Conservation (phyloP, 2,113 vertebrate genomes). For the Galemys pyrenaicus region DNA sequence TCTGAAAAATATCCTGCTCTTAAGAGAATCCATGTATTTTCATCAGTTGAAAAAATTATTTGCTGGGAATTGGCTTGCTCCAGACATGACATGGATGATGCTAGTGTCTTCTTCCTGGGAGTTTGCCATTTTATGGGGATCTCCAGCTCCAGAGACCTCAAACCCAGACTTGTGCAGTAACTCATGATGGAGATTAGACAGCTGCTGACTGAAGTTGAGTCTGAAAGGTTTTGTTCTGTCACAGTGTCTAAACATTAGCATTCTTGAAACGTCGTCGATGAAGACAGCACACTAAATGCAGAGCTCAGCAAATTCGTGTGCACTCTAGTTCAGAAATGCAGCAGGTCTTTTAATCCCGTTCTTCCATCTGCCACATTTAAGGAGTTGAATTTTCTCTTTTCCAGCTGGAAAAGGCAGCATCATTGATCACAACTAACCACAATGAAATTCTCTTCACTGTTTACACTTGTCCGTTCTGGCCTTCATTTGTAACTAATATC, state of each 20-base stretch:
- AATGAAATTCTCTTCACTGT: not conserved
- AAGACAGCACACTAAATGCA: not conserved
- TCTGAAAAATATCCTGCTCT: not conserved
- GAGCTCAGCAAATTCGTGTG: not conserved
- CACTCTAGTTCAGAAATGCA: not conserved
- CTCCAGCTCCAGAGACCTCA: not conserved
- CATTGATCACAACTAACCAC: not conserved
- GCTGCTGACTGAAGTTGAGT: not conserved
- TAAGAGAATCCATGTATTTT: not conserved
- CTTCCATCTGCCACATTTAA: not conserved
- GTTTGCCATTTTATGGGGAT: not conserved
- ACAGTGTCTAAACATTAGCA: not conserved
- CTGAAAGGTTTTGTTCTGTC: not conserved
- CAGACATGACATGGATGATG: not conserved
- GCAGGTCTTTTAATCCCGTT: not conserved
- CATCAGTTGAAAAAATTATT: not conserved
- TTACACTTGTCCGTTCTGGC: not conserved
- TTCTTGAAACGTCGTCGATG: not conserved
- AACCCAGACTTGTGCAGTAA: not conserved
- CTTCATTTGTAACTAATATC: not conserved
- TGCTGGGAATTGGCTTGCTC: accelerated
- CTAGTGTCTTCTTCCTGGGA: not conserved
- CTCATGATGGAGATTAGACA: not conserved
- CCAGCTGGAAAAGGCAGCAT: not conserved
- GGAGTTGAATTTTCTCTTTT: not conserved